A percentile compares a stretch with the other conserved stretches of the same genome.
These are phyloP conservation scores for Cheirogaleus major DNA, from an alignment of 2,797 vertebrate genomes.

Conservation along the genomic window DNA sequence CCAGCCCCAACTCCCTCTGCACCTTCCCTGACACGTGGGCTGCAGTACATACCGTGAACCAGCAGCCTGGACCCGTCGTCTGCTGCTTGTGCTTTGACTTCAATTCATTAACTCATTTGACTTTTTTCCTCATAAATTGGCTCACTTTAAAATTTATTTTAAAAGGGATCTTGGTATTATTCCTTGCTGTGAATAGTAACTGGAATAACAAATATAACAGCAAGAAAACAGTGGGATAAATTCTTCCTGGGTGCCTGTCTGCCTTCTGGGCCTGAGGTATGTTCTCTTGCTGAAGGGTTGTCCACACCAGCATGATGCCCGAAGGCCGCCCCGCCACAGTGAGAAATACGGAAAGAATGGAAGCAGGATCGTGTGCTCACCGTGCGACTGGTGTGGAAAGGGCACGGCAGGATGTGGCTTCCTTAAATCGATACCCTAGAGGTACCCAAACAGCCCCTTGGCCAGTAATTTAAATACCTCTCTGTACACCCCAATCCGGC, in stretches of 20 bases:
- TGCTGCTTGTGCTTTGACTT: neutral
- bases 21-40: neutral
- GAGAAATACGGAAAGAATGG: neutral
- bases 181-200: neutral
- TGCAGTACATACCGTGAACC: neutral
- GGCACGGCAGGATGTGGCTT: neutral
- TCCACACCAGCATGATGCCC: too few species aligned
- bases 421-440: neutral
- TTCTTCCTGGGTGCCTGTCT: neutral
- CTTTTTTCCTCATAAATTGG: neutral
- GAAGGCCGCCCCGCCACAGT: neutral
- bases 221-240: neutral
- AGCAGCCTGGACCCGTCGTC: neutral
- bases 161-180: neutral
- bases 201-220: neutral
- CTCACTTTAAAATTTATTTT: neutral
- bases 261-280: neutral
- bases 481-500: neutral
- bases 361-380: neutral
- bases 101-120: neutral
- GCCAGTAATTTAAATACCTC: neutral
- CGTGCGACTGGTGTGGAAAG: fast-evolving
- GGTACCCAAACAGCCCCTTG: neutral
- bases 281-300: neutral
- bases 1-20: neutral